Percentiles rank a stretch among this genome's conserved stretches.
Conservation (phyloP, 2,888 invertebrate species). For the Drosophila nr. fundita region DNA sequence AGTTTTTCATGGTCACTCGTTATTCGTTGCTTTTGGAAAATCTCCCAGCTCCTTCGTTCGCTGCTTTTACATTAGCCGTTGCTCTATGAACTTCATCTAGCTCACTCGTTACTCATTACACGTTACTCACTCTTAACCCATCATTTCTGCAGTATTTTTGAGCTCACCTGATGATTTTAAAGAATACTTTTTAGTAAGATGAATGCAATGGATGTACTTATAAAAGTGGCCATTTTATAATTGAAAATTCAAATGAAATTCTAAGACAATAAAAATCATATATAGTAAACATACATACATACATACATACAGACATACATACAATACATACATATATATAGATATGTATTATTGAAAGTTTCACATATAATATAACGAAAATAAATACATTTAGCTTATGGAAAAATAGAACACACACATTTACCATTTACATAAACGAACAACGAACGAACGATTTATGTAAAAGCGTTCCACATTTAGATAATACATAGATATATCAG, state of each 20-base stretch:
- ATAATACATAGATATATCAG: constrained; percentile 79
- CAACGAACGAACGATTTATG: constrained; percentile 81
- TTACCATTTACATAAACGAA: constrained; percentile 81
- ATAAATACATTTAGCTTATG: constrained; percentile 70
- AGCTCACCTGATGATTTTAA: constrained; percentile 49
- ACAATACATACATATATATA: constrained; percentile 50
- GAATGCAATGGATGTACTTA: constrained; percentile 32
- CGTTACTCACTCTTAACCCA: constrained; percentile 17
- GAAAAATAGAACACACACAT: constrained; percentile 75
- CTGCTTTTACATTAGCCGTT: background rate
- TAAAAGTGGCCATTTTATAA: constrained; percentile 26
- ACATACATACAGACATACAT: constrained; percentile 23
- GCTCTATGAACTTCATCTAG: background rate
- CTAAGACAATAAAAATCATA: constrained; percentile 56
- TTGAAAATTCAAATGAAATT: constrained; percentile 32
- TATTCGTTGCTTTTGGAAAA: background rate
- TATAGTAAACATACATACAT: constrained; percentile 42
- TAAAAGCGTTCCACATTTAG: constrained; percentile 83
- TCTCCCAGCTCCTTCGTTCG: background rate
- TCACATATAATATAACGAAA: constrained; percentile 56
- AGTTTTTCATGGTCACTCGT: background rate
- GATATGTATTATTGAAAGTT: constrained; percentile 53
- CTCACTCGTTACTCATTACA: constrained; percentile 1
- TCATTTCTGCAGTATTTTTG: background rate
- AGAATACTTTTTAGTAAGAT: constrained; percentile 2